Evolutionary conservation across 2,113 vertebrate species (phyloP).

Genomic region (Poicephalus gulielmi): DNA sequence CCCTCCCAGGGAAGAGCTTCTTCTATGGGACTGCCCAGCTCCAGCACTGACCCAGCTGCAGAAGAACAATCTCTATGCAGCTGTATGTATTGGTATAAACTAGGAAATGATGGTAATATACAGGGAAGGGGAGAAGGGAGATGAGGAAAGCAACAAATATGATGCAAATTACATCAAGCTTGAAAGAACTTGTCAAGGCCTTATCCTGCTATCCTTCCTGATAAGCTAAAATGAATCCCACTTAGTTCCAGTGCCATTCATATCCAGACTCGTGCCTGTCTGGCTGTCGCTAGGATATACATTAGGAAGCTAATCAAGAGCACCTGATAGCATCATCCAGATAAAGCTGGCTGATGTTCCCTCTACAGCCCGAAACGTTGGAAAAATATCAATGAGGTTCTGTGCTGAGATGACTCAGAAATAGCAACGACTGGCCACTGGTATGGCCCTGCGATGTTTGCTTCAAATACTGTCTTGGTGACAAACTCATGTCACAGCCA

Average conservation of each 20-base stretch:
- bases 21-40: background rate
- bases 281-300: background rate
- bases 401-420: slow-evolving; percentile 47
- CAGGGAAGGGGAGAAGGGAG: background rate
- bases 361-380: background rate
- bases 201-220: background rate
- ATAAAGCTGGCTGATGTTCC: background rate
- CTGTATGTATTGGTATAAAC: background rate
- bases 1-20: background rate
- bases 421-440: slow-evolving; percentile 28
- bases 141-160: background rate
- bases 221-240: background rate
- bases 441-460: slow-evolving; percentile 42
- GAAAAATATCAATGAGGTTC: slow-evolving; percentile 36
- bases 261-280: background rate
- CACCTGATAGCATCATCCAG: background rate
- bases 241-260: background rate
- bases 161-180: background rate
- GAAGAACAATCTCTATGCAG: background rate
- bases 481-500: background rate
- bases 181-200: slow-evolving; percentile 22
- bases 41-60: background rate
- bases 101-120: background rate
- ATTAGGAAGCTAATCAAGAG: background rate
- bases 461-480: slow-evolving; percentile 43